Base-by-base conservation (phyloP, 2,797 vertebrate species). In the Pygocentrus nattereri region DNA sequence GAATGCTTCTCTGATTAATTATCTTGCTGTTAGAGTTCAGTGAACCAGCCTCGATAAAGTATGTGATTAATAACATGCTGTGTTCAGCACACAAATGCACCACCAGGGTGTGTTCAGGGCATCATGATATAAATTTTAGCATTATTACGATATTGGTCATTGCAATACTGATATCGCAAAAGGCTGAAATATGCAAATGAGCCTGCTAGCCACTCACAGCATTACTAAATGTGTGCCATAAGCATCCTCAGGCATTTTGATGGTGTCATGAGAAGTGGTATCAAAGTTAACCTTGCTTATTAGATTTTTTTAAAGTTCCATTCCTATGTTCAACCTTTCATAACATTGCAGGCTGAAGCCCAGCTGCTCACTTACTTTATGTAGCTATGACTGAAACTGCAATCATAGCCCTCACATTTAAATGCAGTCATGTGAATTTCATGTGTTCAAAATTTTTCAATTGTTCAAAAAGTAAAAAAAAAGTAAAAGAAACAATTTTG, bases 1-100 rank as follows among this genome's bases (percentile, higher is more conserved):
- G 69, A 58, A 70, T 69, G 59, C 68, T 34, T 81, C 52, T 34
- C 56, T 59, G 15, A 79, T 75, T 76, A 78, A 82, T 76, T 76
- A 76, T 62, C 70, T 68, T 65, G 65, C 56, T 62, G 34, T 50
- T 47, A 49, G 58, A 73, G 71, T 73, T 79, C 58, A 78, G 67
- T 76, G 79, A 81, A 83, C 68, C 67, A 76, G 81, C 74, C 74
- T 85, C 67, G 67, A 81, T 75, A 69, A 83, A 78, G 77, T 64
- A 61, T 69, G 78, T 78, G 47, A 87, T 80, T 85, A 70, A 82
- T 75, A 72, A 76, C 76, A 69, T 64, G 52, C 71, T 34, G 64
- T 47, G 62, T 79, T 75, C 56, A 75, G 50, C 38, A 71, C 56
- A 25, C 62, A 78, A 74, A 81, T 56, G 64, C 27, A 58, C 52